Conservation (phyloP, 2,797 vertebrate species). For the Syndactyla subalaris region DNA sequence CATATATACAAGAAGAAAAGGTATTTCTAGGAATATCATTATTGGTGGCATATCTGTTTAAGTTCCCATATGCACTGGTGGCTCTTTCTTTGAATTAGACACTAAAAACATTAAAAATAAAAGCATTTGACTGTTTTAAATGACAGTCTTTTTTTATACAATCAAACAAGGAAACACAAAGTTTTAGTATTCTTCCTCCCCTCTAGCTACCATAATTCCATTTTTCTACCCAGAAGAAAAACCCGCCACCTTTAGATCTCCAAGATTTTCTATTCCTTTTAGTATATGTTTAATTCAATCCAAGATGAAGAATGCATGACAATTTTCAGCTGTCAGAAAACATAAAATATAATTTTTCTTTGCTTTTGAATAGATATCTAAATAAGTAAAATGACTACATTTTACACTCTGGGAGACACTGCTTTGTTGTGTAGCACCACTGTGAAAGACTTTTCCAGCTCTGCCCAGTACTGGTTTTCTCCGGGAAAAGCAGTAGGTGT, state of each 20-base stretch:
- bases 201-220: neutral
- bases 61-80: neutral
- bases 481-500: neutral
- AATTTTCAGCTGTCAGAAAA: neutral
- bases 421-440: neutral
- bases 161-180: neutral
- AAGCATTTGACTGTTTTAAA: neutral
- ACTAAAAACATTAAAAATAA: neutral
- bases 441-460: neutral
- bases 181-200: neutral
- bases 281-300: neutral
- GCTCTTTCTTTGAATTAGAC: neutral
- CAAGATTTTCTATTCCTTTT: neutral
- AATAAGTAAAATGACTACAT: neutral
- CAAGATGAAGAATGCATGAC: neutral
- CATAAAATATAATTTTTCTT: neutral
- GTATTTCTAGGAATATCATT: slow-evolving; percentile 64
- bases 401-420: neutral
- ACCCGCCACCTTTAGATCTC: neutral
- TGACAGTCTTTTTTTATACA: neutral
- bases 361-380: neutral
- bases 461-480: neutral
- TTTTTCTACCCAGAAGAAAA: neutral
- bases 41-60: slow-evolving; percentile 57
- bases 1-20: slow-evolving; percentile 50